A percentile compares a stretch with the other conserved stretches of the same genome.
phyloP scores from a whole-genome alignment of 1,140 invertebrate genomes.

The Saccostrea echinata region DNA sequence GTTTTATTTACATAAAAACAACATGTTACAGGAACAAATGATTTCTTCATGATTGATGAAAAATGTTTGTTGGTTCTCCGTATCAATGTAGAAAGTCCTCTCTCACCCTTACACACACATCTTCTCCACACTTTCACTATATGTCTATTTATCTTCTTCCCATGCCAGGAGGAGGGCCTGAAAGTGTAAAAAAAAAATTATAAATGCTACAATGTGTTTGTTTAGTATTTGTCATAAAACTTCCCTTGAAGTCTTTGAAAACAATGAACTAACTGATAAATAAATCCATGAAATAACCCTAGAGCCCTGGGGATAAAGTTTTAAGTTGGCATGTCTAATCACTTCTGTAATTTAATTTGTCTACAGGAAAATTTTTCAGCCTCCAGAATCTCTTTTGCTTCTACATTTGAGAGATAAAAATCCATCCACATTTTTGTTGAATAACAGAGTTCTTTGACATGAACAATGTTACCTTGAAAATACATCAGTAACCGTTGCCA shows the following conservation, averaged over 20 bases:
- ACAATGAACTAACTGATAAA: too few relatives aligned
- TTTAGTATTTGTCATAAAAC: background rate
- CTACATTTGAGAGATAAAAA: background rate
- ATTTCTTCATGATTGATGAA: conserved; percentile 28
- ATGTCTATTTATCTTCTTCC: conserved; percentile 33
- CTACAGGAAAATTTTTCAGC: background rate
- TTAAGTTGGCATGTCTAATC: background rate
- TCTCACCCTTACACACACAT: conserved; percentile 3
- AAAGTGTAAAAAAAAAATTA: background rate
- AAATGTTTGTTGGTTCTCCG: background rate
- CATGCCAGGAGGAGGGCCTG: conserved; percentile 54
- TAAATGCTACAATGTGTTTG: background rate
- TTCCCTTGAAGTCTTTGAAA: background rate
- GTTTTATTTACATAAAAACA: conserved; percentile 30
- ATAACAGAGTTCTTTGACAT: conserved; percentile 35
- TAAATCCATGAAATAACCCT: background rate
- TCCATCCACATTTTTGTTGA: conserved; percentile 19
- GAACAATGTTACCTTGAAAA: conserved; percentile 30
- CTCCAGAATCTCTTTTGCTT: background rate
- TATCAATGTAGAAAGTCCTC: conserved; percentile 7
- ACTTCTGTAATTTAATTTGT: background rate
- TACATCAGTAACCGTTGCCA: background rate
- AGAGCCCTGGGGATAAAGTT: background rate
- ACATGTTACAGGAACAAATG: conserved; percentile 14
- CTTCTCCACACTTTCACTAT: background rate